Conservation (phyloP, 1,140 invertebrate genomes). For the Brachionus sp. region DNA sequence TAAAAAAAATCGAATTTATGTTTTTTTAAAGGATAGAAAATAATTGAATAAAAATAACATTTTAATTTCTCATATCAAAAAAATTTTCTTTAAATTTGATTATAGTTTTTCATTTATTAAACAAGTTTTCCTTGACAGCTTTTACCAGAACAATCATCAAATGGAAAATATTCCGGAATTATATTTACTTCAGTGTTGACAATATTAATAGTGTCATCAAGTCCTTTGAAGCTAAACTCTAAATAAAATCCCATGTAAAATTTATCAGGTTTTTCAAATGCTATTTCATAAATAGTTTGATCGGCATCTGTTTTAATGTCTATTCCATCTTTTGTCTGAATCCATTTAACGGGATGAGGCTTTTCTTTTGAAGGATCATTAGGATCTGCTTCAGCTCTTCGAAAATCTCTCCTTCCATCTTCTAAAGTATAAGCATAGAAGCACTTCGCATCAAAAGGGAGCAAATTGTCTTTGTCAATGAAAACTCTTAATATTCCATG, state of each 20-base stretch:
- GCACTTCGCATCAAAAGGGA: not conserved
- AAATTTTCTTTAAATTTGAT: too few relatives aligned
- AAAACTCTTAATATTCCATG: constrained; percentile 42
- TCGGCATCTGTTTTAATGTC: not conserved
- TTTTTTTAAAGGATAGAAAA: too few relatives aligned
- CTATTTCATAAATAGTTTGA: constrained; percentile 10
- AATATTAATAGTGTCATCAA: constrained; percentile 49
- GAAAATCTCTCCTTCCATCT: constrained; percentile 14
- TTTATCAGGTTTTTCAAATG: constrained; percentile 48
- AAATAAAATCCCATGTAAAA: constrained; percentile 52
- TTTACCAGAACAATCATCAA: constrained; percentile 50
- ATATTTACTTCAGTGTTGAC: constrained; percentile 53
- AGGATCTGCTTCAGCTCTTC: not conserved
- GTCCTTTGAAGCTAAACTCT: constrained; percentile 50
- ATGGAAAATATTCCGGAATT: constrained; percentile 53
- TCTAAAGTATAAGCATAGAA: constrained; percentile 14
- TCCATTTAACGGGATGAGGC: constrained; percentile 8
- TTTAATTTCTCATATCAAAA: too few relatives aligned
- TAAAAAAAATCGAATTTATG: too few relatives aligned
- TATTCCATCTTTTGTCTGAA: not conserved
- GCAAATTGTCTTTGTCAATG: not conserved
- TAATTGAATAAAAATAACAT: too few relatives aligned
- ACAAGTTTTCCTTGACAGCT: constrained; percentile 51
- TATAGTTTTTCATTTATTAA: constrained; percentile 16
- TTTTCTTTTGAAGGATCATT: constrained; percentile 5